Percentiles rank a stretch among this genome's conserved stretches.
Conservation (phyloP, 2,113 vertebrate species). For the Terrapene triunguis region DNA sequence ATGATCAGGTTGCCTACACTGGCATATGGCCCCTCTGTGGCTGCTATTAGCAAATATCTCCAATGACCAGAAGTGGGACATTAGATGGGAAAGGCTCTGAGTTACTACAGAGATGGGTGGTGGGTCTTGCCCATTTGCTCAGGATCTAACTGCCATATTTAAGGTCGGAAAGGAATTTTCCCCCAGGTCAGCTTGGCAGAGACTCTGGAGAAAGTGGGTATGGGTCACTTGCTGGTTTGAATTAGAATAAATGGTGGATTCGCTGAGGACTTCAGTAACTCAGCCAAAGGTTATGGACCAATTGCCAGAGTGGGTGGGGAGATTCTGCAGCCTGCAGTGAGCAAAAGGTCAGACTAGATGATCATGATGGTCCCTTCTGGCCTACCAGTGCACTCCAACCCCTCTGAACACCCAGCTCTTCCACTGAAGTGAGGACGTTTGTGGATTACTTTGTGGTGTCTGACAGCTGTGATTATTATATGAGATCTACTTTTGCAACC, state of each 20-base stretch:
- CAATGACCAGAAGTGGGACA: not conserved
- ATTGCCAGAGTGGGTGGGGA: too few species aligned
- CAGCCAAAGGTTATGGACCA: too few species aligned
- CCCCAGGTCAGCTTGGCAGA: not conserved
- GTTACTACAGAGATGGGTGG: not conserved
- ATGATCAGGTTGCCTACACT: not conserved
- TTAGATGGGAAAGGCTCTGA: not conserved
- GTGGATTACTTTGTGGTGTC: too few species aligned
- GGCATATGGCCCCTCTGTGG: not conserved
- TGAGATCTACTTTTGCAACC: too few species aligned
- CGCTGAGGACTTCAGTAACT: not conserved
- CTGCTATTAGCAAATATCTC: not conserved
- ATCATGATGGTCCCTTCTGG: too few species aligned
- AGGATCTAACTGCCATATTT: not conserved
- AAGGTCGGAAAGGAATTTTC: not conserved
- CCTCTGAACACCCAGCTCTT: too few species aligned
- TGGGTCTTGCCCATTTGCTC: not conserved
- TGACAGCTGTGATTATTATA: too few species aligned
- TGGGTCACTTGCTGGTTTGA: not conserved
- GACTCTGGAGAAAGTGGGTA: not conserved
- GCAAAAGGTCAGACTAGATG: too few species aligned
- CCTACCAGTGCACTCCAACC: too few species aligned
- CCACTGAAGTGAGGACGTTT: too few species aligned
- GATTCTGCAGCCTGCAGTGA: too few species aligned
- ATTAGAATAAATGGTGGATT: not conserved